These are phyloP conservation scores for Seira ritae DNA, from an alignment of 2,888 invertebrate genomes.

Conservation along the genomic window DNA sequence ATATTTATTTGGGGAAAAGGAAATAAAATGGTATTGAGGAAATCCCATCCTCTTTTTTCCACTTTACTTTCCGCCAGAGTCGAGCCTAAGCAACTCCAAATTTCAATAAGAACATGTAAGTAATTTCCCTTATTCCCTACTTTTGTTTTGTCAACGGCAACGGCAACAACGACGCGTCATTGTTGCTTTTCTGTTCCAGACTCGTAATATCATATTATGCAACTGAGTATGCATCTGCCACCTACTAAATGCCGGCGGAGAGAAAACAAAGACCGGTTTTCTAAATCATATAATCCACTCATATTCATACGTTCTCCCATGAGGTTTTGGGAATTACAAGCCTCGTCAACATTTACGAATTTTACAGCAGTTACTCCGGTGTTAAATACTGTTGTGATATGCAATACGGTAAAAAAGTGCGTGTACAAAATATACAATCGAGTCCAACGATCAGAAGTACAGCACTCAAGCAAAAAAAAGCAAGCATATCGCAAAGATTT, in stretches of 20 bases:
- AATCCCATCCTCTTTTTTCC: not conserved
- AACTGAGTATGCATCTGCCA: not conserved
- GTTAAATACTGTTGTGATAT: too few relatives aligned
- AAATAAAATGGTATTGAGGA: conserved; percentile 1
- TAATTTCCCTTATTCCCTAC: not conserved
- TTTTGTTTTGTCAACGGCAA: not conserved
- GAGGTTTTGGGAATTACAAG: too few relatives aligned
- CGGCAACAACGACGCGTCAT: not conserved
- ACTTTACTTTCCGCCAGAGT: not conserved
- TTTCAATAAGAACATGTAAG: too few relatives aligned
- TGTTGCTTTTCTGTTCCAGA: too few relatives aligned
- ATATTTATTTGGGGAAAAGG: not conserved
- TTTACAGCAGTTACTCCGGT: too few relatives aligned
- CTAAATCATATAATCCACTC: not conserved
- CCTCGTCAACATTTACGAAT: too few relatives aligned
- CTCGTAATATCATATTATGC: not conserved
- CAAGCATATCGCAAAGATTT: too few relatives aligned
- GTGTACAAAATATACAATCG: too few relatives aligned
- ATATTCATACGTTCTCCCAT: too few relatives aligned
- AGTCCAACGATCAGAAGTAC: too few relatives aligned
- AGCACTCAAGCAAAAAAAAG: too few relatives aligned
- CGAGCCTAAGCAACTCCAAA: not conserved
- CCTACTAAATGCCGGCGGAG: not conserved
- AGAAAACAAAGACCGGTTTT: not conserved
- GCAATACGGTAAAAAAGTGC: too few relatives aligned